Conservation (phyloP, 2,113 vertebrate species). For the Tonatia bakeri region DNA sequence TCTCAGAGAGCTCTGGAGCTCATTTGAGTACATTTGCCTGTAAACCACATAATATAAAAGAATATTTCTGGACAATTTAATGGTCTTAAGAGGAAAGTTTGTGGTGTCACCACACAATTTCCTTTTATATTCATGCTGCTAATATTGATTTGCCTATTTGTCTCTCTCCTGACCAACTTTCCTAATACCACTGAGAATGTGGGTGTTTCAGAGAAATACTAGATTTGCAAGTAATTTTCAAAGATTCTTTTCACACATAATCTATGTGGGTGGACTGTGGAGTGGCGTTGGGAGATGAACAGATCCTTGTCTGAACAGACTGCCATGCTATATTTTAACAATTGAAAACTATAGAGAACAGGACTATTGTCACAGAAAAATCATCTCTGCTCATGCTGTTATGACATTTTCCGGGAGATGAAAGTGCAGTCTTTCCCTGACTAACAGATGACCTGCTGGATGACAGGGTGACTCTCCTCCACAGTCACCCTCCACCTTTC, state of each 20-base stretch:
- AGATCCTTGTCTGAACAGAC: background rate
- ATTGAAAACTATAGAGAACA: background rate
- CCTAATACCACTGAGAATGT: background rate
- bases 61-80: constrained; percentile 45
- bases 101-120: constrained; percentile 48
- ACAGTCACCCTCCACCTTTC: background rate
- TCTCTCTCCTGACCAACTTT: background rate
- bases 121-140: constrained; percentile 14
- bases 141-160: constrained; percentile 26
- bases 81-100: constrained; percentile 5
- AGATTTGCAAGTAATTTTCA: background rate
- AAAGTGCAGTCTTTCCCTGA: background rate
- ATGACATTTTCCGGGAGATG: background rate
- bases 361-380: background rate
- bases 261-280: background rate
- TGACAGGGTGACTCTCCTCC: background rate
- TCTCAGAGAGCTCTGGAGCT: background rate
- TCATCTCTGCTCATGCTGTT: background rate
- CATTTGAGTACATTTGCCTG: background rate
- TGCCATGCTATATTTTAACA: background rate
- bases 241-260: background rate
- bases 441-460: background rate
- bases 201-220: background rate
- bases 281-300: too few species aligned
- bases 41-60: constrained; percentile 44